Evolutionary conservation across 2,113 vertebrate genomes (phyloP).

Genomic region (Coptodon bakossiorum): DNA sequence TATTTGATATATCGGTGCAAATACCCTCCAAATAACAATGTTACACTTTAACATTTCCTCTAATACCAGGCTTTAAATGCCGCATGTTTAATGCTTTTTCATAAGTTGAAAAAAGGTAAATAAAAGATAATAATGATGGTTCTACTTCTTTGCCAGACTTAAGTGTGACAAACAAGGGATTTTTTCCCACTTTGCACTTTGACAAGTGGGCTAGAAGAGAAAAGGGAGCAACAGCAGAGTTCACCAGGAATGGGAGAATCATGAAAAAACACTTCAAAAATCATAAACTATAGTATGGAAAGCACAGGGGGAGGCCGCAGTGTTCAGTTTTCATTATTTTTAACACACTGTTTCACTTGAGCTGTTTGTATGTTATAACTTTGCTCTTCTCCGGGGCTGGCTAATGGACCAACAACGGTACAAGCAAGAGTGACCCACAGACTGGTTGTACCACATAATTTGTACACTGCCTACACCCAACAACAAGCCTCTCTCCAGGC

Average conservation of each 20-base stretch:
- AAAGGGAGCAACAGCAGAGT: neutral
- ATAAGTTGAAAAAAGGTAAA: neutral
- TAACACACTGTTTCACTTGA: neutral
- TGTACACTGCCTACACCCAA: neutral
- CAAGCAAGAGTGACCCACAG: neutral
- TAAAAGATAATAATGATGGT: neutral
- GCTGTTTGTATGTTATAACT: neutral
- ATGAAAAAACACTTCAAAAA: neutral
- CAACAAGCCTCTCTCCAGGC: neutral
- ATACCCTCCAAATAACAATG: neutral
- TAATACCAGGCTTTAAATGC: neutral
- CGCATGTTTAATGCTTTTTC: rapidly evolving
- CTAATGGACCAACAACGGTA: neutral
- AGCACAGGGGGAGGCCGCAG: neutral
- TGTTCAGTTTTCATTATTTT: neutral
- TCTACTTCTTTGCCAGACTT: neutral
- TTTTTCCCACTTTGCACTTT: neutral
- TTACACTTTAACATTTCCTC: neutral
- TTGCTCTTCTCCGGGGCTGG: neutral
- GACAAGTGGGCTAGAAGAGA: neutral
- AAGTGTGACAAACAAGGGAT: neutral
- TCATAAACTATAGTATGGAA: neutral
- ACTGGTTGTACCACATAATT: neutral
- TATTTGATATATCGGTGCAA: neutral
- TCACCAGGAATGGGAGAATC: neutral